Evolutionary conservation across 92 coral and sea anemone species (phyloP), one percentile per base, ranked within the genome.

Genomic region (Epizoanthus scotinus): DNA sequence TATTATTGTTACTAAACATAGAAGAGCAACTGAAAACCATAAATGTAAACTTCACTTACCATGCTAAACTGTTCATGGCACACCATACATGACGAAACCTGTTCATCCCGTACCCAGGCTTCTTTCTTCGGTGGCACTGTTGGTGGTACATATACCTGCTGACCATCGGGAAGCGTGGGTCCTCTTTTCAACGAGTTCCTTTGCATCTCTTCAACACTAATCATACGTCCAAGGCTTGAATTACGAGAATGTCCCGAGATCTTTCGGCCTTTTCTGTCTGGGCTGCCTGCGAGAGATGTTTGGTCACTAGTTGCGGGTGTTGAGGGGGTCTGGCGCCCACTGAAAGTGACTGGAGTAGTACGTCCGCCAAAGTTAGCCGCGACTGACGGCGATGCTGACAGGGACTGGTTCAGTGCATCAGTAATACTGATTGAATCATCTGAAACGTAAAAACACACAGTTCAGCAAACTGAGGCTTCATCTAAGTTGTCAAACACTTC

Each of bases 51-150:
- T 24, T 38, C 54, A n/a, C 89, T 71, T 84, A 93, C 98, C 98
- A 96, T 96, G 90, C 95, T 91, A 74, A 96, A 96, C 67, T 84
- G 68, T 55, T 93, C 99, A 15, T 86, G 79, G 54, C 99, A 96
- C 77, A 96, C 92, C 72, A 93, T 90, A 67, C 99, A 96, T 2
- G 86, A 82, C 42, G 91, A 73, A 29, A 87, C 98, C 59, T 96
- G 91, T 15, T 89, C 89, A 78, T 96, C 99, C 53, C 96, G 98
- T 82, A 91, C 87, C 99, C 99, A 96, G 73, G 89, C 85, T 27
- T 87, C 94, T 70, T 68, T 92, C 18, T 89, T 79, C 4, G 99
- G 99, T 38, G 97, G 89, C 81, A 88, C 84, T n/a, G 77, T 80
- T 10, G 97, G 97, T 0, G 94, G 97, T 38, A 90, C 52, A 50